Evolutionary conservation across 2,797 vertebrate genomes (phyloP).

Genomic region (Rhabdomys pumilio): DNA sequence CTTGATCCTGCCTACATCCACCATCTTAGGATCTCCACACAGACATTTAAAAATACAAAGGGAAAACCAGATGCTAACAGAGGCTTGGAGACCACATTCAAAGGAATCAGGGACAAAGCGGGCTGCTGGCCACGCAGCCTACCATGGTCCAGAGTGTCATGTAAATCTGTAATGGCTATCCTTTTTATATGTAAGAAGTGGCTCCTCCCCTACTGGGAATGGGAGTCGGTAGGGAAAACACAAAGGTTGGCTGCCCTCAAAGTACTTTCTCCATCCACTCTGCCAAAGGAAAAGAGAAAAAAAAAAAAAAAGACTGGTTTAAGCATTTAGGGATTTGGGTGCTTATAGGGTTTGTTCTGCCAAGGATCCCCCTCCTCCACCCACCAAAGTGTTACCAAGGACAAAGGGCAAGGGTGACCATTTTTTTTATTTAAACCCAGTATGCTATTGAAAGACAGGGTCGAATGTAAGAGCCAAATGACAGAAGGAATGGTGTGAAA

Average conservation of each 20-base stretch:
- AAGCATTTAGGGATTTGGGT: background rate
- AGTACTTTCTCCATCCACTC: background rate
- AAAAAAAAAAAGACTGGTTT: background rate
- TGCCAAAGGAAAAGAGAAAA: background rate
- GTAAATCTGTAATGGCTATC: accelerated
- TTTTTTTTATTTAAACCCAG: background rate
- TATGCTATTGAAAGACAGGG: background rate
- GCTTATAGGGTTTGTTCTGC: background rate
- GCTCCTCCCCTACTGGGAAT: background rate
- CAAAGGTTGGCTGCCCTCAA: background rate
- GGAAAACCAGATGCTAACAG: too few species aligned
- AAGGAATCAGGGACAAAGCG: background rate
- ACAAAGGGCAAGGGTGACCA: background rate
- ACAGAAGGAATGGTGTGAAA: background rate
- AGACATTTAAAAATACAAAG: background rate
- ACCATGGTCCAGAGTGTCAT: background rate
- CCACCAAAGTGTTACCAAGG: background rate
- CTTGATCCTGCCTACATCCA: background rate
- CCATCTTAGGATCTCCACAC: background rate
- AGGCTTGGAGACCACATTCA: background rate
- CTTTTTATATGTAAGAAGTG: background rate
- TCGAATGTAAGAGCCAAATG: background rate
- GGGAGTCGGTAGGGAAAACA: background rate
- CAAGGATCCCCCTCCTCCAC: background rate
- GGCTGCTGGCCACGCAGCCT: accelerated